phyloP scores from a whole-genome alignment of 2,797 vertebrate species.

The Nannoperca obscura region DNA sequence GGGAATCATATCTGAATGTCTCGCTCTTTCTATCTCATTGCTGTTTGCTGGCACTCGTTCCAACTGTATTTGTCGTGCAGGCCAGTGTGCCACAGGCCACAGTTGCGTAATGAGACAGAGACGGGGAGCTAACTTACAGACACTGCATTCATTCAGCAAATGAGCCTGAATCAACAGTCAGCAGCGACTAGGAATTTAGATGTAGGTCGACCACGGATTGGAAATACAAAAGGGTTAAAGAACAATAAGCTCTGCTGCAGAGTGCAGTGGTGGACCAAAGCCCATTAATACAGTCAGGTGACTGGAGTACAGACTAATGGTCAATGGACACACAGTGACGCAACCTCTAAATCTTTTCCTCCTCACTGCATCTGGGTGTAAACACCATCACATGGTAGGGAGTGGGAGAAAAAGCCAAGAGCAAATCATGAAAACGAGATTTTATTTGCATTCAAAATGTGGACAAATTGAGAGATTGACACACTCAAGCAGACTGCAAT shows the following conservation, averaged over 20 bases:
- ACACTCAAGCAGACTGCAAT: conserved; percentile 10
- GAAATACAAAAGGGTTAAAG: conserved; percentile 44
- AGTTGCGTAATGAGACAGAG: conserved; percentile 61
- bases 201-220: conserved; percentile 15
- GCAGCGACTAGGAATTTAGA: not conserved
- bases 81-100: conserved; percentile 53
- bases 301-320: conserved; percentile 47
- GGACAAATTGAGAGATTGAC: conserved; percentile 3
- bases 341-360: conserved; percentile 64
- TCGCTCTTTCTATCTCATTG: conserved; percentile 11
- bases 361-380: conserved; percentile 56
- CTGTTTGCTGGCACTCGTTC: conserved; percentile 13
- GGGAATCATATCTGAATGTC: conserved; percentile 1
- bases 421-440: conserved; percentile 10
- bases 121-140: conserved; percentile 48
- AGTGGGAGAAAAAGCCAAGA: not conserved
- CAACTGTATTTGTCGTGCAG: conserved; percentile 53
- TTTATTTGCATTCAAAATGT: conserved; percentile 22
- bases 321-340: conserved; percentile 60
- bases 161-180: conserved; percentile 17
- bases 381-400: conserved; percentile 62
- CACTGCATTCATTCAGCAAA: conserved; percentile 56
- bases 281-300: conserved; percentile 64
- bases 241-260: conserved; percentile 37
- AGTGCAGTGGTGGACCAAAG: conserved; percentile 47